Evolutionary conservation across 2,888 invertebrate genomes (phyloP).

Genomic region (Protonemura montana): DNA sequence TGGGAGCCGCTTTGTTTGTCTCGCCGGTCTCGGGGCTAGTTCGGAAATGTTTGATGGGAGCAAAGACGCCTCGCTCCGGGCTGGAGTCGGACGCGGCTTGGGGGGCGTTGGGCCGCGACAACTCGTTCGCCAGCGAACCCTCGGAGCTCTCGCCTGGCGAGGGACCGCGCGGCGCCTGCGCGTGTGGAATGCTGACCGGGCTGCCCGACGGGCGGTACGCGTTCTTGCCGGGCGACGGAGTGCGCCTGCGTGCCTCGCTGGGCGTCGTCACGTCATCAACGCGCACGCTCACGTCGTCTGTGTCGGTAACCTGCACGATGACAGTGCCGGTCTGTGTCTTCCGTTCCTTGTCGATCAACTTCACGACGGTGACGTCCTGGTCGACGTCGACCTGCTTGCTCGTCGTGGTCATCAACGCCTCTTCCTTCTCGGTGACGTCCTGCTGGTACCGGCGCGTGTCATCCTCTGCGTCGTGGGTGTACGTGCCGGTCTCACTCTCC

Average conservation of each 20-base stretch:
- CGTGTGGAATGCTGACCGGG: background rate
- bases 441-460: constrained; percentile 26
- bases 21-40: constrained; percentile 50
- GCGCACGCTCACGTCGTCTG: background rate
- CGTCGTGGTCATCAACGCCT: background rate
- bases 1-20: background rate
- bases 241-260: background rate
- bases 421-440: constrained; percentile 7
- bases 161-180: constrained; percentile 51
- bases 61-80: constrained; percentile 53
- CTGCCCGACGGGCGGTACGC: background rate
- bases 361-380: background rate
- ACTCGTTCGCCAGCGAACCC: constrained; percentile 54
- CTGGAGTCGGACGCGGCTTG: constrained; percentile 49
- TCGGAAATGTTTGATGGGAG: constrained; percentile 53
- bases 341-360: background rate
- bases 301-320: background rate
- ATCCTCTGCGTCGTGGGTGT: background rate
- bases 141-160: constrained; percentile 55
- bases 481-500: background rate
- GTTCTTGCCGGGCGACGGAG: constrained; percentile 7
- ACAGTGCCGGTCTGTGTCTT: background rate
- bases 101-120: constrained; percentile 46
- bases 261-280: background rate
- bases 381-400: background rate